Evolutionary conservation across 2,113 vertebrate genomes (phyloP).

Genomic region (Chaenogobius annularis): DNA sequence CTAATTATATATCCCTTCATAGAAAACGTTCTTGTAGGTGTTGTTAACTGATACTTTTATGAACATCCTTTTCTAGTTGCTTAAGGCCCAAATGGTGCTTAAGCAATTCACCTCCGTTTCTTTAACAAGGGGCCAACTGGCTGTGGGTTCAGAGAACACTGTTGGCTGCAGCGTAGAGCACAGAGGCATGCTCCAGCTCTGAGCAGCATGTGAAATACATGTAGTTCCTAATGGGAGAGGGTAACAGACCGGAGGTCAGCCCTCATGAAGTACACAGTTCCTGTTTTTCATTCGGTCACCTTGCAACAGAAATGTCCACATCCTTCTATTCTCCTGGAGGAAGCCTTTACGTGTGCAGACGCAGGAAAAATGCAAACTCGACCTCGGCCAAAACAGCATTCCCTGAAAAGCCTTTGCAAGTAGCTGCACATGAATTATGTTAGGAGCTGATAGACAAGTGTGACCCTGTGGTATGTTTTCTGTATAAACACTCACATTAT

Average conservation of each 20-base stretch:
- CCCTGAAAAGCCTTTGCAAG: slow-evolving; percentile 19
- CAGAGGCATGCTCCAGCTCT: slow-evolving; percentile 19
- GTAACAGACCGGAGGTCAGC: slow-evolving; percentile 49
- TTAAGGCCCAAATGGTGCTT: slow-evolving; percentile 54
- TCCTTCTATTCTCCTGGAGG: slow-evolving; percentile 79
- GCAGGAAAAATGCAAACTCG: slow-evolving; percentile 53
- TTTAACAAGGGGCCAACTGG: slow-evolving; percentile 54
- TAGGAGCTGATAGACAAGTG: neutral
- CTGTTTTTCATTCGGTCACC: slow-evolving; percentile 73
- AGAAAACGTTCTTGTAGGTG: slow-evolving; percentile 3
- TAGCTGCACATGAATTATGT: slow-evolving; percentile 1
- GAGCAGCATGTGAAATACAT: slow-evolving; percentile 44
- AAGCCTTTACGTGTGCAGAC: slow-evolving; percentile 62
- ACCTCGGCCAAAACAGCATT: slow-evolving; percentile 45
- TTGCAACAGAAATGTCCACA: slow-evolving; percentile 66
- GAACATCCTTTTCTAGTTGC: slow-evolving; percentile 51
- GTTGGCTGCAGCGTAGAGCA: slow-evolving; percentile 29
- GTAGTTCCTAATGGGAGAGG: slow-evolving; percentile 49
- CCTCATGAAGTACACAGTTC: slow-evolving; percentile 62
- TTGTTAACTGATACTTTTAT: slow-evolving; percentile 31
- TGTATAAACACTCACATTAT: slow-evolving; percentile 6
- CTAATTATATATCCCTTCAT: neutral
- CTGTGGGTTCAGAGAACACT: slow-evolving; percentile 53
- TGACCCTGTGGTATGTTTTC: slow-evolving; percentile 23
- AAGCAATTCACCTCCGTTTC: slow-evolving; percentile 41